phyloP scores from a whole-genome alignment of 2,113 vertebrate species.

The Aleadryas rufinucha region DNA sequence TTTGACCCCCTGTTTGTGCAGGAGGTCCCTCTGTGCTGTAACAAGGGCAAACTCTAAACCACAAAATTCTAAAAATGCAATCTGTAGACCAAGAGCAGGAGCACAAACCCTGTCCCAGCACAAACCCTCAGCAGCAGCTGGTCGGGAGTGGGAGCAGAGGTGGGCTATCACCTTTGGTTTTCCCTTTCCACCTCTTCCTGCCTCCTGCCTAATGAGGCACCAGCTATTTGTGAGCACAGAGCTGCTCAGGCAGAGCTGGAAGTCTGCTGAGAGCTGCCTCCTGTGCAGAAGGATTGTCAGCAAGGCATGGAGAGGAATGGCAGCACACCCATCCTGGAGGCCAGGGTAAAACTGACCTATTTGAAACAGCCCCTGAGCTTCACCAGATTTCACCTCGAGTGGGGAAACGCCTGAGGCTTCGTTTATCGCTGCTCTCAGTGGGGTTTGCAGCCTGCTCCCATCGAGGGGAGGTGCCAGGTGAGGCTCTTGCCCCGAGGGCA shows the following conservation, averaged over 20 bases:
- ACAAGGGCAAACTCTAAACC: background rate
- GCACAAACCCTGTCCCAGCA: background rate
- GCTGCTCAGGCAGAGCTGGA: background rate
- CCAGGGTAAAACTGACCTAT: background rate
- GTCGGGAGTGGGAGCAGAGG: background rate
- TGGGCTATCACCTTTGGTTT: background rate
- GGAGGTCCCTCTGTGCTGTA: background rate
- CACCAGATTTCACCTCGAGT: background rate
- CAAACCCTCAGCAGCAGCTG: background rate
- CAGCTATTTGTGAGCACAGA: background rate
- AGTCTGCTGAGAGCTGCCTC: background rate
- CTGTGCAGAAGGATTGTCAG: rapidly evolving
- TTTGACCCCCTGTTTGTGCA: background rate
- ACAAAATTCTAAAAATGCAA: rapidly evolving
- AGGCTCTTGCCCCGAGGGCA: rapidly evolving
- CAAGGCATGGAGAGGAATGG: background rate
- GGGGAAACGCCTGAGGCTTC: background rate
- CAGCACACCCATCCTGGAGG: background rate
- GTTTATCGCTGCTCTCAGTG: background rate
- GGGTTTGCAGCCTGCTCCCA: background rate
- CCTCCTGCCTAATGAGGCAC: background rate
- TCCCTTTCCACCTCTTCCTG: background rate
- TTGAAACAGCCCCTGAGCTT: background rate
- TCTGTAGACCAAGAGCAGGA: background rate
- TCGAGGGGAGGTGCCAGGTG: background rate